Base-by-base conservation (phyloP, 2,797 vertebrate species). In the Ctenosaura bakeri region DNA sequence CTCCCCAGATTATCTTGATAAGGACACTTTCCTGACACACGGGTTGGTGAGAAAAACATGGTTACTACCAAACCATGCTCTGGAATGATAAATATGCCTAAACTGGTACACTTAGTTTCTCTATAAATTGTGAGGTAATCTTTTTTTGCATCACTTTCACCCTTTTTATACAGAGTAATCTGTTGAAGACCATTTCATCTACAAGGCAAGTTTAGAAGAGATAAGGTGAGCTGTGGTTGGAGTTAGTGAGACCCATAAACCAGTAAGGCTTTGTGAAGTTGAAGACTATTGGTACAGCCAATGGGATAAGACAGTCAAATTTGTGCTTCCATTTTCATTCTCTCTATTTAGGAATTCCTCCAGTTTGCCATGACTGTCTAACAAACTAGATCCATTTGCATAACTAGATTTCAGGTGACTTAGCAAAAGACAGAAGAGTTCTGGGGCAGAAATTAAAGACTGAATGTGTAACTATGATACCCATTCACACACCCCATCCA, bases 131-230 rank as follows among this genome's bases (percentile, higher is more conserved):
- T 46, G 42, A 46, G 42, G 42, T 46, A 46, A 46, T 46, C 42
- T 71, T 69, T 73, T 71, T 71, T 32, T 32, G 26, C 69, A 66
- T 26, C 69, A 71, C 69, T n/a, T 32, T n/a, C 69, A 10, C 69
- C 24, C 20, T 62, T 29, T 29, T 71, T 26, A 32, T 71, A 29
- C 66, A 62, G 59, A 20, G 20, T 4, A 62, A 62, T 62, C 59
- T 5, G 59, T 62, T 20, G 90, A 66, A 92, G 89, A 88, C 85
- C 84, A 35, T 93, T 95, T 91, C 16, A 91, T 92, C 84, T 94
- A 89, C 87, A 94, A 91, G 35, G 91, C 86, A 50, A 82, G 88
- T 88, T 89, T 83, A 92, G 94, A 94, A 96, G 95, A 94, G 91
- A 87, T 82, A 95, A 95, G 62, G 85, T 95, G 59, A 62, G 59